Evolutionary conservation across 2,113 vertebrate species (phyloP), one percentile per base, ranked within the genome.

Genomic region (Barnardius zonarius): DNA sequence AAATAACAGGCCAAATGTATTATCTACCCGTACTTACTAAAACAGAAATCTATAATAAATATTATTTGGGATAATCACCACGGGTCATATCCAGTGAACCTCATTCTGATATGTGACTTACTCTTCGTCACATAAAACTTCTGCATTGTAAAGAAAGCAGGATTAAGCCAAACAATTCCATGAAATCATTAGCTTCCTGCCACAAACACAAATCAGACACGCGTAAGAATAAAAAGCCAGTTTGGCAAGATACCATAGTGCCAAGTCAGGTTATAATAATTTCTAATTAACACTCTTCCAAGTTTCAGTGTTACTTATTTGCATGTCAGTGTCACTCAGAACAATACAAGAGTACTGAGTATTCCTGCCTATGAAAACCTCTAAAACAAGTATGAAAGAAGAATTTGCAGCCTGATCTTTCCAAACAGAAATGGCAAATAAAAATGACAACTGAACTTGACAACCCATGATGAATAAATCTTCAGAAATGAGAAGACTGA

Each of bases 271-370:
- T 95, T 97, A 86, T 93, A 96, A 94, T 86, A 91, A 88, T 54
- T 93, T 83, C 92, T 95, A 97, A 97, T 96, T 97, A 97, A 93
- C 44, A 70, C 92, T 90, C 90, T 93, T 87, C 63, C 86, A 92
- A 95, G 91, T 95, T 97, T 92, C 95, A 96, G 90, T 95, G 92
- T 94, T 94, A 95, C 76, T 93, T 95, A 91, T 88, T 93, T 95
- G 68, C 76, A 66, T 25, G 69, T 59, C 70, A 83, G 72, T 75
- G 88, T 88, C 90, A 95, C 90, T 68, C 59, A 78, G 54, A 92
- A 95, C 77, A 94, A 80, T 80, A 70, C 6, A 5, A 46, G 33
- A 35, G 33, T 35, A 59, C 57, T 35, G 33, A 59, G 57, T 44
- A 30, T 90, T 80, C 27, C 33, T 88, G 61, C 83, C 55, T 76